Evolutionary conservation across 1,140 invertebrate genomes (phyloP).

Genomic region (Trachelipus rathkii): DNA sequence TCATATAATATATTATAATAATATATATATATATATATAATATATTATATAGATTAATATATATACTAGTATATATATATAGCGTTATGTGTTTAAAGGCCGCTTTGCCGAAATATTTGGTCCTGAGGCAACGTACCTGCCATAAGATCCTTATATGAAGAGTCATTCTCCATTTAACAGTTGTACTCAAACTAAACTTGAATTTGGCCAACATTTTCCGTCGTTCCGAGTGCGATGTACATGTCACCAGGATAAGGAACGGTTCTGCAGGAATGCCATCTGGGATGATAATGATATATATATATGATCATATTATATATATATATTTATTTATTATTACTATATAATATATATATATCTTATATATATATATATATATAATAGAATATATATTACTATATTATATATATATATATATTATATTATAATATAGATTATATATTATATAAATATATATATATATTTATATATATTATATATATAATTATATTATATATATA

Average conservation of each 20-base stretch:
- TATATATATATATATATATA: constrained; percentile 1
- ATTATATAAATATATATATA: too few species aligned
- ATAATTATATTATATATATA: too few species aligned
- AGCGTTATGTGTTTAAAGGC: too few species aligned
- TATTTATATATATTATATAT: too few species aligned
- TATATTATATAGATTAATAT: too few species aligned
- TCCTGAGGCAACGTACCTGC: constrained; percentile 61
- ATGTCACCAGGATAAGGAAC: constrained; percentile 88
- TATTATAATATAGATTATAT: too few species aligned
- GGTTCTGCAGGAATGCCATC: constrained; percentile 73
- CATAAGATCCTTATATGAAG: constrained; percentile 85
- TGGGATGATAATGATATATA: constrained; percentile 36
- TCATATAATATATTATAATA: too few species aligned
- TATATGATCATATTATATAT: neutral
- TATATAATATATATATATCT: constrained; percentile 11
- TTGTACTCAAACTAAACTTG: constrained; percentile 93
- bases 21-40: too few species aligned
- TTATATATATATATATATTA: too few species aligned
- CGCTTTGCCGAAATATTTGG: too few species aligned
- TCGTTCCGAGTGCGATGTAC: constrained; percentile 88
- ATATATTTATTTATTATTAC: neutral
- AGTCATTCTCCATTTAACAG: constrained; percentile 87
- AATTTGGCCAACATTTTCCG: constrained; percentile 87
- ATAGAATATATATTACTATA: too few species aligned
- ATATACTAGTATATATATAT: too few species aligned